A percentile compares a stretch with the other conserved stretches of the same genome.
These are phyloP conservation scores for Drosophila carrolli DNA, from an alignment of 1,140 invertebrate species.

Conservation along the genomic window DNA sequence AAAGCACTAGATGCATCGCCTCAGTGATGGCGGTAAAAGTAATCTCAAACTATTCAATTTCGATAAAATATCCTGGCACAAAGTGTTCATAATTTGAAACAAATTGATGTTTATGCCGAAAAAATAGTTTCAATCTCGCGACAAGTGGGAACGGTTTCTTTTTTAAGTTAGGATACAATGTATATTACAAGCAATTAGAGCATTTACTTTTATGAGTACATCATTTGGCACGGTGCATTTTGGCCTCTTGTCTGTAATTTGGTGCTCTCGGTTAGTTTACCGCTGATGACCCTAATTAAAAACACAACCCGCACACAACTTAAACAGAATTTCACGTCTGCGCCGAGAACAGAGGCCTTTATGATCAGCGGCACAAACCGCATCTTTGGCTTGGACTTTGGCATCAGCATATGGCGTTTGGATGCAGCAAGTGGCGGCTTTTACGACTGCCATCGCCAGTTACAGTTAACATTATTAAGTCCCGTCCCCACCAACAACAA, in stretches of 20 bases:
- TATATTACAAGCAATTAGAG: conserved; percentile 45
- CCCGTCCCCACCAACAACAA: conserved; percentile 40
- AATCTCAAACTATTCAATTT: conserved; percentile 22
- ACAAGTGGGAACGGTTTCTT: conserved; percentile 23
- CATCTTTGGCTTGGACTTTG: conserved; percentile 34
- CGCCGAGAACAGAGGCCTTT: conserved; percentile 30
- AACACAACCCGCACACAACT: conserved; percentile 54
- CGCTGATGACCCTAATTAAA: conserved; percentile 62
- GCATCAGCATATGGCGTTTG: conserved; percentile 49
- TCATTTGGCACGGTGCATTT: conserved; percentile 32
- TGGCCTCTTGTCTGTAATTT: conserved; percentile 50
- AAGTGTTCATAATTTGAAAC: conserved; percentile 36
- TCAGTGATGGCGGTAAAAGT: conserved; percentile 7
- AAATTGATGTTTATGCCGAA: conserved; percentile 30
- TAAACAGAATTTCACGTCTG: conserved; percentile 29
- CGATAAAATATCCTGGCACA: conserved; percentile 22
- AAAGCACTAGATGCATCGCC: not conserved
- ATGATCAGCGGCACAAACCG: conserved; percentile 53
- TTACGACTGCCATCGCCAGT: conserved; percentile 66
- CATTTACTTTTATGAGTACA: conserved; percentile 46
- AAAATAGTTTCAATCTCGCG: conserved; percentile 35
- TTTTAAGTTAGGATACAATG: conserved; percentile 14
- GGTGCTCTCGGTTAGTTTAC: conserved; percentile 38
- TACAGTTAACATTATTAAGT: conserved; percentile 76
- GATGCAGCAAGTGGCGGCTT: conserved; percentile 51